Evolutionary conservation across 1,140 invertebrate species (phyloP).

Genomic region (Campoletis sonorensis): DNA sequence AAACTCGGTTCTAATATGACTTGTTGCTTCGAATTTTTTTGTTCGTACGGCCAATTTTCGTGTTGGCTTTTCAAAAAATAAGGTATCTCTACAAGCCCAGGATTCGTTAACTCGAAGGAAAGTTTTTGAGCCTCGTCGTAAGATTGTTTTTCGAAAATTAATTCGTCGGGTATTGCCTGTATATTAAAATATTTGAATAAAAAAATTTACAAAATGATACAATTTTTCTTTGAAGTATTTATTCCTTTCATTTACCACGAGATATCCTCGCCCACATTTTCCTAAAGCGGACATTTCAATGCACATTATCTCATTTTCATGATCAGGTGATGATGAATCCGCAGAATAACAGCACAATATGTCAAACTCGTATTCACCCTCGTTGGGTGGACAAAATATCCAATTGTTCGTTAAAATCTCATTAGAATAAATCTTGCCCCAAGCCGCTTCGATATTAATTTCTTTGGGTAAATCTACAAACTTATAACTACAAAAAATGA

Average conservation of each 20-base stretch:
- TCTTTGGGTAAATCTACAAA: constrained; percentile 54
- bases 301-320: constrained; percentile 42
- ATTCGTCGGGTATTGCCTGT: constrained; percentile 61
- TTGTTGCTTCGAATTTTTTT: constrained; percentile 49
- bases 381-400: constrained; percentile 57
- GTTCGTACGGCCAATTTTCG: constrained; percentile 45
- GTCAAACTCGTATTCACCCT: constrained; percentile 60
- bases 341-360: constrained; percentile 54
- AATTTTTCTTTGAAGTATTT: not conserved
- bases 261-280: constrained; percentile 57
- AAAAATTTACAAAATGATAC: not conserved
- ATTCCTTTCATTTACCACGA: constrained; percentile 56
- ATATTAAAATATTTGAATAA: not conserved
- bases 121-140: constrained; percentile 54
- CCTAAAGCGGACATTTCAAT: constrained; percentile 51
- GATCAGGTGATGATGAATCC: not conserved
- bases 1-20: constrained; percentile 57
- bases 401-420: constrained; percentile 61
- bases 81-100: constrained; percentile 59
- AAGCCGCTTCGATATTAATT: constrained; percentile 50
- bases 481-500: constrained; percentile 56
- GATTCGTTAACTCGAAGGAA: constrained; percentile 62
- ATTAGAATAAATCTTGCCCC: constrained; percentile 61
- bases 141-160: constrained; percentile 57
- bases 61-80: constrained; percentile 56